Base-by-base conservation (phyloP, 1,140 invertebrate genomes). In the Atta texana region DNA sequence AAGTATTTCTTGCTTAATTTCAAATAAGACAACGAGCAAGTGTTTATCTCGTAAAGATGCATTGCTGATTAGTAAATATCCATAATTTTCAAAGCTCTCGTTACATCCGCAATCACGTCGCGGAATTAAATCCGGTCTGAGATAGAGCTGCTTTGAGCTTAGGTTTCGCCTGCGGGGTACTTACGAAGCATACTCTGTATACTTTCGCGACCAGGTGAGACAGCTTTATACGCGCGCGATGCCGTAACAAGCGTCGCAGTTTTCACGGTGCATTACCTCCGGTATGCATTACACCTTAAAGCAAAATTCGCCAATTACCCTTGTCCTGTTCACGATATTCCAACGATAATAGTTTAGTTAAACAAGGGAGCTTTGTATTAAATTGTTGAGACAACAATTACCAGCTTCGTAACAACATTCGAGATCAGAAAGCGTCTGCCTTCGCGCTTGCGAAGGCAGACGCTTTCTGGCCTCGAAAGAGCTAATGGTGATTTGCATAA, bases 61-160 rank as follows among this genome's bases (percentile, higher is more conserved):
- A 44, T 74, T 44, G 69, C 39, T 61, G 69, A 84, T 84, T 84
- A 75, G 55, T 3, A 44, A 75, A 75, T 75, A 75, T 61, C 55
- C 80, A 84, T 61, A 74, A 74, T 84, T 84, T 21, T 84, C 80
- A 84, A 84, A 75, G 80, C 18, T 61, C 69, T 75, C 39, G 69
- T 84, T 74, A 84, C 14, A 55, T 61, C 28, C 57, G 69, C 69
- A 84, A 84, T 84, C 55, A 75, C 28, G 80, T 61, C 69, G 69
- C 69, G 55, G 12, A 84, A 84, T 84, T 84, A 84, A 84, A 84
- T 84, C 44, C n/a, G 14, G 34, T 16, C 39, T 31, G 80, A 59
- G 69, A 74, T 61, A 24, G 69, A 63, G 39, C 39, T 28, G 69
- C 80, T 84, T 84, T 84, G 80, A 84, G 55, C 80, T 63, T 64